Base-by-base conservation (phyloP, 2,797 vertebrate genomes). In the Dicrostonyx torquatus region DNA sequence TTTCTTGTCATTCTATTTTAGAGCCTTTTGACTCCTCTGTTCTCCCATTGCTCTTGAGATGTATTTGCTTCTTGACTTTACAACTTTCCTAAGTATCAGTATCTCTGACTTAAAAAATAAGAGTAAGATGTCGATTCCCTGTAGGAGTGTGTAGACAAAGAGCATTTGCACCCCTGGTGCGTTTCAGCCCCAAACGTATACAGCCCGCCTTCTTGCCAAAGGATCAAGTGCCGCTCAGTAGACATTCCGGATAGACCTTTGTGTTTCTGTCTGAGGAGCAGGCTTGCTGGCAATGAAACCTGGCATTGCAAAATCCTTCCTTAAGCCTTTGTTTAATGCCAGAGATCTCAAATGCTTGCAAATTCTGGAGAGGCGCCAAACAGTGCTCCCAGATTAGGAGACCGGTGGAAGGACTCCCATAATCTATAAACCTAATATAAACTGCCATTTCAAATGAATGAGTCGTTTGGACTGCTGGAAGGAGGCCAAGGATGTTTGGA, bases 241-340 rank as follows among this genome's bases (percentile, higher is more conserved):
- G 82, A 66, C 76, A 20, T 93, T 95, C 68, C 13, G 37, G 95
- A 77, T 50, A 62, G 96, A 96, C 95, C 90, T 96, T 96, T 96
- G 91, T 96, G 87, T 80, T 96, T 93, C 91, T 90, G 95, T 93
- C 93, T 96, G 72, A 84, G 68, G 84, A 79, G 58, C 77, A 96
- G 95, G 53, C 70, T 97, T 95, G 85, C 91, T 97, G 96, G 94
- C 94, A 92, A 2, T 93, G 97, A 94, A 95, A 91, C 93, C 90
- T 87, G 68, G 95, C 95, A 91, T 94, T 88, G 87, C 78, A 93
- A 91, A 94, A 97, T 95, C 96, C 95, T 92, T 91, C 82, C 62
- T 94, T 97, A 96, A 97, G 96, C 94, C 95, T 97, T 96, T 97
- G 97, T 96, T 97, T 96, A 97, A 97, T 96, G 97, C 96, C 96